Conservation (phyloP, 1,140 invertebrate genomes). For the Manduca sexta region DNA sequence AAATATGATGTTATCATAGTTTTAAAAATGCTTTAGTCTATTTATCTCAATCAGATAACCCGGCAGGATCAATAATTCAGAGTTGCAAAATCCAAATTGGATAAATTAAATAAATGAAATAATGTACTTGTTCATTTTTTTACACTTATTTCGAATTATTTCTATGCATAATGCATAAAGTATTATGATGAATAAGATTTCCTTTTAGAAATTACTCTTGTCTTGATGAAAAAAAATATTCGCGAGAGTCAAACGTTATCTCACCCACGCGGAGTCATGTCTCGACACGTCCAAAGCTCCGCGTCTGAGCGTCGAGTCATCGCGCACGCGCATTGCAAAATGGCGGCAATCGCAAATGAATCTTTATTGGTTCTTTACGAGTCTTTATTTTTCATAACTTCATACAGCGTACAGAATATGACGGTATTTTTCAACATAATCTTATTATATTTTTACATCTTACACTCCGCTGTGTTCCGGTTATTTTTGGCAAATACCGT, state of each 20-base stretch:
- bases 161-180: too few species aligned
- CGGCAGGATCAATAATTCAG: too few species aligned
- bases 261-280: conserved; percentile 29
- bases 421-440: background rate
- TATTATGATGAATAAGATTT: too few species aligned
- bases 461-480: background rate
- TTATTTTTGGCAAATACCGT: conserved; percentile 5
- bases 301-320: conserved; percentile 10
- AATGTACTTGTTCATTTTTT: too few species aligned
- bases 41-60: too few species aligned
- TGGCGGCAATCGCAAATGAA: conserved; percentile 18
- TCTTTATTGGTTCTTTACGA: too few species aligned
- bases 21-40: too few species aligned
- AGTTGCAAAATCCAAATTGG: too few species aligned
- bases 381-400: conserved; percentile 12
- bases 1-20: too few species aligned
- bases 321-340: conserved; percentile 28
- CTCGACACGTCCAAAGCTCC: conserved; percentile 16
- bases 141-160: too few species aligned
- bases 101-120: too few species aligned
- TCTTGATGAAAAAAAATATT: conserved; percentile 1
- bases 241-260: conserved; percentile 25
- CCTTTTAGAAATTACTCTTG: background rate
- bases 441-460: background rate
- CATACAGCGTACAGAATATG: conserved; percentile 1